Conservation (phyloP, 2,797 vertebrate species). For the Meda fulgida region DNA sequence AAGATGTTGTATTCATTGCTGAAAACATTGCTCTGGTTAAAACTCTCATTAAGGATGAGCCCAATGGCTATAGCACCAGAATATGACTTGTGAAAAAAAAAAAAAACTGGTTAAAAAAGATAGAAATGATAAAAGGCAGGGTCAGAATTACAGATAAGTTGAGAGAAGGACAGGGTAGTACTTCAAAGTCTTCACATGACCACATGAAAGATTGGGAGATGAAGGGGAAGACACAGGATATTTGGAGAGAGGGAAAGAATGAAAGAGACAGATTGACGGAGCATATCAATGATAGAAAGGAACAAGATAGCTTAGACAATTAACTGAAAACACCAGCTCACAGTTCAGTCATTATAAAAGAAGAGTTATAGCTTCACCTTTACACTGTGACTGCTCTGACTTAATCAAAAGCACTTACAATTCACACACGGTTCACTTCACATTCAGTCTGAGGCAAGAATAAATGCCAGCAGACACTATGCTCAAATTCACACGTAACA, state of each 20-base stretch:
- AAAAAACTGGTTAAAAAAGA: neutral
- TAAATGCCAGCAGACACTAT: slow-evolving; percentile 36
- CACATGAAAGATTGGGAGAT: slow-evolving; percentile 1
- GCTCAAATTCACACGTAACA: neutral
- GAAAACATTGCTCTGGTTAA: neutral
- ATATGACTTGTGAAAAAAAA: neutral
- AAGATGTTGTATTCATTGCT: neutral
- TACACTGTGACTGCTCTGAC: slow-evolving; percentile 30
- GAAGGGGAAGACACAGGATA: neutral
- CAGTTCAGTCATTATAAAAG: slow-evolving; percentile 37
- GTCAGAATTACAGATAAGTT: neutral
- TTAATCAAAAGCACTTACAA: slow-evolving; percentile 35
- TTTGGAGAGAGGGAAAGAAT: slow-evolving; percentile 8
- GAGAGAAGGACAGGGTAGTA: neutral
- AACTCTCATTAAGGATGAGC: neutral
- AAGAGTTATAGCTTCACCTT: slow-evolving; percentile 46
- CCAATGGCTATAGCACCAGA: neutral
- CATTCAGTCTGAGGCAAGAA: slow-evolving; percentile 26
- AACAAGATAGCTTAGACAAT: slow-evolving; percentile 44
- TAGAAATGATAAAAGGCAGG: slow-evolving; percentile 2
- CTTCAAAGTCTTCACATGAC: neutral
- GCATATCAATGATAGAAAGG: neutral
- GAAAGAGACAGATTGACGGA: slow-evolving; percentile 18
- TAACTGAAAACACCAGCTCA: slow-evolving; percentile 44
- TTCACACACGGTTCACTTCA: slow-evolving; percentile 13